Evolutionary conservation across 2,113 vertebrate species (phyloP), one percentile per base, ranked within the genome.

Genomic region (Megaleporinus macrocephalus): DNA sequence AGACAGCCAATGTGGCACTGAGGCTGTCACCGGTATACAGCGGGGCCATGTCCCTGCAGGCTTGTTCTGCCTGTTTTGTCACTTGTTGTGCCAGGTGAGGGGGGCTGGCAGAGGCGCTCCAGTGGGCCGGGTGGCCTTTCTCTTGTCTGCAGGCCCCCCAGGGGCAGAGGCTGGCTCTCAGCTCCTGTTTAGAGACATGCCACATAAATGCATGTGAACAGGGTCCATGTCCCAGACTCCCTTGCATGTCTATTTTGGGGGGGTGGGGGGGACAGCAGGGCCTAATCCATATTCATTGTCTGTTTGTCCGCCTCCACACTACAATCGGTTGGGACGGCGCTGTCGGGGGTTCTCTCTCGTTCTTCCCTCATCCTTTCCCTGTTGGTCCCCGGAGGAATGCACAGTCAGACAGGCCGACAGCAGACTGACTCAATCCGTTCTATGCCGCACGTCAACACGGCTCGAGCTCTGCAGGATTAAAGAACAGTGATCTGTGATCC

Each of bases 201-300:
- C 47, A 83, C 79, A 75, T 79, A 79, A 87, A 88, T 74, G 71
- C 66, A 81, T 83, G 79, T 77, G 84, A 79, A 83, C 77, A 85
- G 73, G 63, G 57, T 44, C 15, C 15, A 27, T 79, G 74, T 79
- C 82, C n/a, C 74, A 4, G 71, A 44, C 53, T 66, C 11, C 83
- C 14, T 41, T 68, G 78, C 10, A 29, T 51, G 73, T 72, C 65
- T 77, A 49, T 36, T 30, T 51, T 14, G 70, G 29, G 69, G 41
- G 27, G 55, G 59, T 71, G 29, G 69, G 41, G 27, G 55, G 59
- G 27, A 47, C 41, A 80, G 47, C 14, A 55, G 44, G 49, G 72
- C 36, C 77, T 88, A 70, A 88, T 88, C 79, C 55, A 74, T 86
- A 89, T 87, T 89, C 84, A 87, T 79, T 71, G 63, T 57, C 81